Evolutionary conservation across 2,888 invertebrate genomes (phyloP).

Genomic region (Mimumesa dahlbomi): DNA sequence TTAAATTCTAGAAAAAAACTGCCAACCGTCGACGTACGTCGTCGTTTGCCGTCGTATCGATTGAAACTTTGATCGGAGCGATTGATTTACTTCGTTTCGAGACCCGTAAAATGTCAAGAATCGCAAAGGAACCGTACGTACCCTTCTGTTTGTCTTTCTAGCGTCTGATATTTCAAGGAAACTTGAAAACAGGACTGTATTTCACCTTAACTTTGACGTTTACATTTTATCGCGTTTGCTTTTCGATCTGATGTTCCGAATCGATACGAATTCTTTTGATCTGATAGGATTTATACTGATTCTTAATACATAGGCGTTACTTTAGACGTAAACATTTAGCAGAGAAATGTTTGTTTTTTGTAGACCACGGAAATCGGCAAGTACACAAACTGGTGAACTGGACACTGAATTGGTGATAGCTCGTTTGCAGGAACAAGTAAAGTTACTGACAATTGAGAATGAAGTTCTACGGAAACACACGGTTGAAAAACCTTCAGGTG

Average conservation of each 20-base stretch:
- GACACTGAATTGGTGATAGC: conserved; percentile 32
- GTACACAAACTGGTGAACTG: conserved; percentile 25
- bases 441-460: conserved; percentile 45
- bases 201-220: too few relatives aligned
- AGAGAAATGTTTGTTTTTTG: too few relatives aligned
- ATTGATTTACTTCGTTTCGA: not conserved
- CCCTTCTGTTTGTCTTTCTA: not conserved
- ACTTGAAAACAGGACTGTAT: not conserved
- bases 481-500: not conserved
- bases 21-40: too few relatives aligned
- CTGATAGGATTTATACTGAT: too few relatives aligned
- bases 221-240: too few relatives aligned
- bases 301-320: too few relatives aligned
- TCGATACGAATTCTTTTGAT: too few relatives aligned
- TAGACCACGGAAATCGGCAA: not conserved
- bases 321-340: too few relatives aligned
- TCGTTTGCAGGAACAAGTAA: conserved; percentile 53
- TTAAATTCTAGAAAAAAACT: not conserved
- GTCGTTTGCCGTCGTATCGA: not conserved
- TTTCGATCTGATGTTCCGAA: too few relatives aligned
- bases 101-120: not conserved
- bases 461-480: conserved; percentile 31
- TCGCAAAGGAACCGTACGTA: not conserved
- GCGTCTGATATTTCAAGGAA: not conserved
- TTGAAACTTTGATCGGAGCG: not conserved